Evolutionary conservation across 2,797 vertebrate genomes (phyloP).

Genomic region (Chloroceryle amazona): DNA sequence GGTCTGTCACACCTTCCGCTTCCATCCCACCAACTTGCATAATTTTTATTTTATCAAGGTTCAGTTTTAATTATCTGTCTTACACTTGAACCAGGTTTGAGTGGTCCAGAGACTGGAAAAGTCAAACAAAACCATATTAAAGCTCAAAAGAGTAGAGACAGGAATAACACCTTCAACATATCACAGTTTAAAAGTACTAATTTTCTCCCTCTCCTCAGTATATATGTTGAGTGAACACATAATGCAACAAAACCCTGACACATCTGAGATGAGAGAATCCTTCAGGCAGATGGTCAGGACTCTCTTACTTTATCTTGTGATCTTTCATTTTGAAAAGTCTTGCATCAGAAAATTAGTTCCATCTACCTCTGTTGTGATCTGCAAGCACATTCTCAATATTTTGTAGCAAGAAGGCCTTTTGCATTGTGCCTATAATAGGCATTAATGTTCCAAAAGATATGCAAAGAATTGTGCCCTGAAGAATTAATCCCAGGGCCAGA

Average conservation of each 20-base stretch:
- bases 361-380: neutral
- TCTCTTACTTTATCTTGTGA: neutral
- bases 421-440: neutral
- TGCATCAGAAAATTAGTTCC: neutral
- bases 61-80: neutral
- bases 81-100: neutral
- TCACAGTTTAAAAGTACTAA: neutral
- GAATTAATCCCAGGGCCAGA: neutral
- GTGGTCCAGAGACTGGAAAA: neutral
- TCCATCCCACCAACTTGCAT: neutral
- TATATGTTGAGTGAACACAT: neutral
- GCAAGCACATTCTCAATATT: neutral
- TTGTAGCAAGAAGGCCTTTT: neutral
- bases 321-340: neutral
- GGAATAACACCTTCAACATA: neutral
- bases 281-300: neutral
- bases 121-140: neutral
- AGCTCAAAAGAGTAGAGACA: neutral
- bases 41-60: neutral
- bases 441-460: neutral
- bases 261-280: neutral
- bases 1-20: neutral
- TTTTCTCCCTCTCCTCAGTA: neutral
- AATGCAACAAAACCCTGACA: neutral
- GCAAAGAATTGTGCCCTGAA: neutral